Evolutionary conservation across 2,888 invertebrate species (phyloP).

Genomic region (Neoscelio sp.): DNA sequence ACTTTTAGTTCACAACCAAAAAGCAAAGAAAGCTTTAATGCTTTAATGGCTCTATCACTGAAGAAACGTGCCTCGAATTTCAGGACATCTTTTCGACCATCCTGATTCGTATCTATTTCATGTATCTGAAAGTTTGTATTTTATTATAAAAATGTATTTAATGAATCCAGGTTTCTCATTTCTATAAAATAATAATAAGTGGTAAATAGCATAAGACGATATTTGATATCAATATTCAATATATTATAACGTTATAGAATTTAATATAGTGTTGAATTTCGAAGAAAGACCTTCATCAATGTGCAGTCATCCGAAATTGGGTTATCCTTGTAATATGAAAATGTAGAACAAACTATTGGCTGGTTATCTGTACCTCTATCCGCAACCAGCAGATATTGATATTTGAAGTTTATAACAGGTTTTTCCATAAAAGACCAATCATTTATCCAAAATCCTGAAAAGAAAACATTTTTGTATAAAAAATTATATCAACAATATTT

Average conservation of each 20-base stretch:
- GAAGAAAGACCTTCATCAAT: conserved; percentile 76
- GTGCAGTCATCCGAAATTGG: conserved; percentile 77
- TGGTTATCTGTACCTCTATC: conserved; percentile 72
- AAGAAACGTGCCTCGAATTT: conserved; percentile 78
- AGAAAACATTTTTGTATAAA: neutral
- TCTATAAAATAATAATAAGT: too few species aligned
- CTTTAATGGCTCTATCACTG: conserved; percentile 75
- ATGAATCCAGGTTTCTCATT: too few species aligned
- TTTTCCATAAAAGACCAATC: conserved; percentile 77
- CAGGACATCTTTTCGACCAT: conserved; percentile 78
- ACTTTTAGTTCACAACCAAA: conserved; percentile 80
- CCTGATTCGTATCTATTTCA: conserved; percentile 77
- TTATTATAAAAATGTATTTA: too few species aligned
- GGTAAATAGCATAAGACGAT: too few species aligned
- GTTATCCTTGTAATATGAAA: conserved; percentile 77
- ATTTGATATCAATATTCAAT: too few species aligned
- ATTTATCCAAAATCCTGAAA: conserved; percentile 77
- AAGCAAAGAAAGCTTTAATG: conserved; percentile 76
- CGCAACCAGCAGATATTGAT: conserved; percentile 78
- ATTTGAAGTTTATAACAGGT: conserved; percentile 76
- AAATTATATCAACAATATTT: conserved; percentile 23
- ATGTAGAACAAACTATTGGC: conserved; percentile 79
- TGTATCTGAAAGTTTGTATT: conserved; percentile 74
- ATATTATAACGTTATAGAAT: conserved; percentile 1
- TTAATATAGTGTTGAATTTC: conserved; percentile 14